A percentile compares a stretch with the other conserved stretches of the same genome.
Conservation (phyloP, 1,140 invertebrate genomes). For the Penaeus japonicus region DNA sequence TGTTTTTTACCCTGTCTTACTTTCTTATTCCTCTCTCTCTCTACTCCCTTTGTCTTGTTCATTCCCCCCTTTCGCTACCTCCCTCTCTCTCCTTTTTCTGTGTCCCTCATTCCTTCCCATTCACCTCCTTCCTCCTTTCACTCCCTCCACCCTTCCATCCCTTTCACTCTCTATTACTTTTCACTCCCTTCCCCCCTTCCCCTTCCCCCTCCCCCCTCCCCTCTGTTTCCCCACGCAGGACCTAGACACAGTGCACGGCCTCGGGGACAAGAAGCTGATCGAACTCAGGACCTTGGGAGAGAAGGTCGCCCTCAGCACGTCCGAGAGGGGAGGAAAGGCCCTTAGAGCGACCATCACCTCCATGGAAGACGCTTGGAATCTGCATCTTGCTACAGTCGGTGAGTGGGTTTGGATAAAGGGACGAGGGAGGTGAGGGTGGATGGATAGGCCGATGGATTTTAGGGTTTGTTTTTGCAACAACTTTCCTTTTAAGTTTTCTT, state of each 20-base stretch:
- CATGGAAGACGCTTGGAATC: slow-evolving; percentile 68
- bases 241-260: slow-evolving; percentile 74
- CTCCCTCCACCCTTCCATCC: not conserved
- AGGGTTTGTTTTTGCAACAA: not conserved
- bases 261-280: slow-evolving; percentile 76
- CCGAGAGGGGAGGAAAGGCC: slow-evolving; percentile 65
- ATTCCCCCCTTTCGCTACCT: not conserved
- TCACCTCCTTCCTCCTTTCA: not conserved
- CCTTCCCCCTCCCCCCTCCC: not conserved
- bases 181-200: not conserved
- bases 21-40: no score
- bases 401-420: slow-evolving; percentile 47
- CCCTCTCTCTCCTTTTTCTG: not conserved
- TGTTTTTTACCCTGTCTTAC: no score
- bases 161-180: no score
- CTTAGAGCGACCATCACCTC: slow-evolving; percentile 61
- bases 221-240: slow-evolving; percentile 61
- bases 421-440: not conserved
- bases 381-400: slow-evolving; percentile 74
- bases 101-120: not conserved
- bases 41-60: no score
- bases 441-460: not conserved
- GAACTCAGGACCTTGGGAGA: slow-evolving; percentile 75
- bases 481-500: not conserved
- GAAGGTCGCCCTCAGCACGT: slow-evolving; percentile 81